Evolutionary conservation across 2,888 invertebrate genomes (phyloP), one percentile per base, ranked within the genome.

Genomic region (Empis livida): DNA sequence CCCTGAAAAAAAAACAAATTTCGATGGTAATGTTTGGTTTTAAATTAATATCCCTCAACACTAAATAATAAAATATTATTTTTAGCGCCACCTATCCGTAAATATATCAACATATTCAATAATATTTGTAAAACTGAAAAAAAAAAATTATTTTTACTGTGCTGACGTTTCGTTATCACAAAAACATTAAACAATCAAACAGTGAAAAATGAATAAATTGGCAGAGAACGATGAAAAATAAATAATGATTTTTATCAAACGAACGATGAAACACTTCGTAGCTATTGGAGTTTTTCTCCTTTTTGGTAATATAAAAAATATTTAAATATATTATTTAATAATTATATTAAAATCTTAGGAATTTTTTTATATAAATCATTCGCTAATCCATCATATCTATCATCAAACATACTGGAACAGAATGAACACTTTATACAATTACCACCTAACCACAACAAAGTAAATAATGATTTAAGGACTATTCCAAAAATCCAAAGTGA

Each of bases 201-300:
- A 35, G 5, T n/a, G 9, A 32, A 5, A 32, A 13, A 32, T 5
- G 9, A 32, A 35, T 5, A n/a, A 2, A 35, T n/a, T 35, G 3
- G 23, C 16, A 15, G 1, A 38, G 16, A 16, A 38, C 16, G 15
- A 14, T 16, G 10, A 16, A 41, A 44, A 23, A 27, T 51, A 45
- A 52, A 53, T 53, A 54, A 59, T 60, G 59, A 55, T 56, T 55
- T 56, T 55, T 51, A 54, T 55, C 13, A 60, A 57, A 46, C 57
- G 59, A 46, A 59, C 59, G 54, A 61, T 61, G 57, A 62, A 62
- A 55, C 56, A 60, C 43, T 53, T 60, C 42, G 51, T 54, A 20
- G 49, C 57, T 23, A 42, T 54, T 23, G 52, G 54, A 27, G 44
- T 61, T 31, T 48, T 54, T 16, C 39, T 53, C 15, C 32, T 53